Evolutionary conservation across 2,113 vertebrate species (phyloP).

Genomic region (Pseudois nayaur): DNA sequence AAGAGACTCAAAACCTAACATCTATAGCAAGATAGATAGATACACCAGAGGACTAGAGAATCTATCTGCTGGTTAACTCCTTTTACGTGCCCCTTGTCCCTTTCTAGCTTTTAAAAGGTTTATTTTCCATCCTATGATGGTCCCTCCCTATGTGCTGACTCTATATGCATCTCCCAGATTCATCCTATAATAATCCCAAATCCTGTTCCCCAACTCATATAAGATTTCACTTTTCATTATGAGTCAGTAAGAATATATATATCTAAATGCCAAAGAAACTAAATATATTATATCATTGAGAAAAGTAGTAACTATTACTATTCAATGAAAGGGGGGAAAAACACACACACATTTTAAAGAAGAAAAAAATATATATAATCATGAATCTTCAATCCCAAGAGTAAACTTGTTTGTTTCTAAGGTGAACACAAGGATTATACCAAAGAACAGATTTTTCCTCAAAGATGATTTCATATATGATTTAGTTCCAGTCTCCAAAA

Average conservation of each 20-base stretch:
- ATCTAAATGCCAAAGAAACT: neutral
- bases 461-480: neutral
- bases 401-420: neutral
- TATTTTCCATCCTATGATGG: neutral
- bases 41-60: neutral
- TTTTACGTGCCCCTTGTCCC: neutral
- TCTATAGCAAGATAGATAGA: neutral
- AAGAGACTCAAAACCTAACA: neutral
- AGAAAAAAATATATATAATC: neutral
- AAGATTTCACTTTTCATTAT: neutral
- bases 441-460: constrained; percentile 1
- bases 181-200: neutral
- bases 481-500: neutral
- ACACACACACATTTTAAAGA: neutral
- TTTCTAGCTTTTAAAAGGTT: neutral
- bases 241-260: neutral
- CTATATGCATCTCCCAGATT: neutral
- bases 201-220: neutral
- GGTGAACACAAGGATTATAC: neutral
- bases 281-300: neutral
- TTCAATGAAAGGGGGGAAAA: neutral
- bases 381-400: neutral
- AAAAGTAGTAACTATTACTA: neutral
- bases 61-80: neutral
- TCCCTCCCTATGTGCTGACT: neutral